Evolutionary conservation across 2,797 vertebrate species (phyloP), one percentile per base, ranked within the genome.

Genomic region (Sciurus carolinensis): DNA sequence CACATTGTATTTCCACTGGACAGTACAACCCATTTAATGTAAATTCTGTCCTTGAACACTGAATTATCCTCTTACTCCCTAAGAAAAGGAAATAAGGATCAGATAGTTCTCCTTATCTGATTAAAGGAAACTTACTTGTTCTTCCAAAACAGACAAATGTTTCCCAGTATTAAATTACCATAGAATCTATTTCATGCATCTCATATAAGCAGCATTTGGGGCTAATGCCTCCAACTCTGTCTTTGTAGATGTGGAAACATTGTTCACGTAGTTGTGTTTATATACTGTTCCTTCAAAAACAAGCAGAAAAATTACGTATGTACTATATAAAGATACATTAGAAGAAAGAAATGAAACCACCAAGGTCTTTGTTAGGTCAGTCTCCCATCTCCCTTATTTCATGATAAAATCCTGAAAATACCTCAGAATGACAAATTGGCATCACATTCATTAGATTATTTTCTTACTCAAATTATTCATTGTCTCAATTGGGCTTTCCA

Each of bases 31-130:
- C 18, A 33, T 64, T 85, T 71, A 66, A 85, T 79, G 22, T 47
- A 8, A 85, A 83, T 91, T 95, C 81, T 95, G 39, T 85, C 72
- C 64, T 95, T 90, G 73, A 82, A 89, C 44, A 64, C 44, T 71
- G 69, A 87, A 62, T 85, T 90, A 36, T 83, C 54, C 26, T 85
- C 66, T 91, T 90, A 88, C 64, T 13, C 57, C 96, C 96, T 93
- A 64, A 96, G 95, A 94, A 96, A 95, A 95, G 75, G 52, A 92
- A 92, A 75, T 90, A 84, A 5, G 52, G 47, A 14, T 77, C 72
- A 83, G 62, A 90, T 33, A 72, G 84, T 79, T 90, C 52, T 92
- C 33, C 24, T 89, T 75, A 85, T 92, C 59, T 94, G 12, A 91
- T 90, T 90, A 95, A 94, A 93, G 36, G 33, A 93, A 77, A 52